Conservation (phyloP, 2,888 invertebrate genomes). For the Neoaliturus tenellus region DNA sequence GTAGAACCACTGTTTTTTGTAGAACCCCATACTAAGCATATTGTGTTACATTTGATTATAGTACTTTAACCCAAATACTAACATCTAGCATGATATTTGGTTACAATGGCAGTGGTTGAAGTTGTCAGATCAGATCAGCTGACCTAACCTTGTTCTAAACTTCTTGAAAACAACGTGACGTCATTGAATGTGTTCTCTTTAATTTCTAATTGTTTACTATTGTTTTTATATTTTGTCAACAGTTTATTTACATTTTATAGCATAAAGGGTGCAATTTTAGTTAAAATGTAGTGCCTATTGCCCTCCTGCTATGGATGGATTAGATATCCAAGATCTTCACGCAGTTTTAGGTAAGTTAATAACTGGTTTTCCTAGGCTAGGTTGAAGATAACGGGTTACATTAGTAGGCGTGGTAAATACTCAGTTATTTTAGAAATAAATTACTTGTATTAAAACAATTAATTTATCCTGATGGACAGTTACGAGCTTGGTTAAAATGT, state of each 20-base stretch:
- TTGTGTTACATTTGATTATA: no score
- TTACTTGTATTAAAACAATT: no score
- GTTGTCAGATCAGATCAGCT: background rate
- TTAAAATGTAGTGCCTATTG: slow-evolving; percentile 59
- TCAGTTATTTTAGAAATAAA: background rate
- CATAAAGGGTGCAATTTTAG: slow-evolving; percentile 27
- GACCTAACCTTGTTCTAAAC: slow-evolving; percentile 37
- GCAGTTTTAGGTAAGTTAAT: slow-evolving; percentile 72
- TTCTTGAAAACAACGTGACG: slow-evolving; percentile 47
- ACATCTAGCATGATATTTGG: no score
- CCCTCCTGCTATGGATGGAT: slow-evolving; percentile 61
- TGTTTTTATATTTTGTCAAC: background rate
- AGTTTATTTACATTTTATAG: background rate
- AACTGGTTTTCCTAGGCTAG: background rate
- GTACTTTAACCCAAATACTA: no score
- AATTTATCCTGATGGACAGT: no score
- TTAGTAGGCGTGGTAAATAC: slow-evolving; percentile 39
- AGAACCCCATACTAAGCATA: no score
- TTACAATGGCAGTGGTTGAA: background rate
- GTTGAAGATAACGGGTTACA: slow-evolving; percentile 8
- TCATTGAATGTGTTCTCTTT: slow-evolving; percentile 9
- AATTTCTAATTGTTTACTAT: slow-evolving; percentile 40
- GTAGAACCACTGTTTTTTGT: no score
- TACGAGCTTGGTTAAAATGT: no score
- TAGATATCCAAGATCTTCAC: slow-evolving; percentile 72